Evolutionary conservation across 2,888 invertebrate genomes (phyloP).

Genomic region (Andrena flavipes): DNA sequence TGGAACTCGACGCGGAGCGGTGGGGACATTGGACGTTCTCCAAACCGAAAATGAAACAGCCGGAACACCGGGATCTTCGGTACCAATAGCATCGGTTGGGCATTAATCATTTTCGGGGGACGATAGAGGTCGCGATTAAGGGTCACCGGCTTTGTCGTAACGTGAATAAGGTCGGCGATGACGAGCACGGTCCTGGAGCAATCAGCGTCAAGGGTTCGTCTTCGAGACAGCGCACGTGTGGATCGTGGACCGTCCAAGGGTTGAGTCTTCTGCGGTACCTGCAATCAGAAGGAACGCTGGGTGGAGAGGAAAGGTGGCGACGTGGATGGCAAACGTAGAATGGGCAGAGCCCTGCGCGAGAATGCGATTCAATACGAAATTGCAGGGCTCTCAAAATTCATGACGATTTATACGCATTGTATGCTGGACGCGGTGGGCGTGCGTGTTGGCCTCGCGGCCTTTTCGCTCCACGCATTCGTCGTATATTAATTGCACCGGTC

Average conservation of each 20-base stretch:
- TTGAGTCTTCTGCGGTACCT: constrained; percentile 68
- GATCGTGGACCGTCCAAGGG: constrained; percentile 12
- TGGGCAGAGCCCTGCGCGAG: constrained; percentile 63
- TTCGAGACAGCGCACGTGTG: constrained; percentile 6
- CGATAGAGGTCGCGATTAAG: constrained; percentile 39
- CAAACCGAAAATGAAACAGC: neutral
- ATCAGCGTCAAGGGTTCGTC: constrained; percentile 16
- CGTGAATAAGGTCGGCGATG: constrained; percentile 27
- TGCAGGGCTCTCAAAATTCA: constrained; percentile 80
- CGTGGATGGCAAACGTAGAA: constrained; percentile 46
- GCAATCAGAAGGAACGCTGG: constrained; percentile 69
- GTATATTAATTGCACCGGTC: constrained; percentile 75
- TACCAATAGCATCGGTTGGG: neutral
- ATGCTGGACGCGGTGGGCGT: constrained; percentile 76
- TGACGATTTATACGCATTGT: constrained; percentile 80
- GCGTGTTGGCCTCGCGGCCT: constrained; percentile 63
- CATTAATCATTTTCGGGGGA: constrained; percentile 31
- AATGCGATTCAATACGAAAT: constrained; percentile 78
- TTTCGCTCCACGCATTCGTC: constrained; percentile 66
- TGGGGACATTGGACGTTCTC: neutral
- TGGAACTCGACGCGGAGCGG: no score
- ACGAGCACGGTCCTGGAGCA: neutral
- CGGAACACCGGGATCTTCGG: neutral
- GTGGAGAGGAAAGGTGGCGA: constrained; percentile 49
- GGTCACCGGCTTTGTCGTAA: neutral